These are phyloP conservation scores for Scophthalmus maximus DNA, from an alignment of 2,113 vertebrate genomes.

Conservation along the genomic window DNA sequence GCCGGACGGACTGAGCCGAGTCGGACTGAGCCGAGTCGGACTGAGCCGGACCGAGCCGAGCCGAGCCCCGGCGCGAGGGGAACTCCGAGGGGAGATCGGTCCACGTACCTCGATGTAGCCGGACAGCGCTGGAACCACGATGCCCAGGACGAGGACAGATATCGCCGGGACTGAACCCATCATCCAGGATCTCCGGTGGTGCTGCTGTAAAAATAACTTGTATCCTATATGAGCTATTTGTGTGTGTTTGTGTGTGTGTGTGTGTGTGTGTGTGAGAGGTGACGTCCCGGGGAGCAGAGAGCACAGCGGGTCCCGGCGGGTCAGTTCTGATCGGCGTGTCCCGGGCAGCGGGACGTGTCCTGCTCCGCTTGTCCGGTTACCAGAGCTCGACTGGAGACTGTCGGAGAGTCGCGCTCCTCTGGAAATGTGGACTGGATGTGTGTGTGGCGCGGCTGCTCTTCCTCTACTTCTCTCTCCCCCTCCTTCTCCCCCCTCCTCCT, in stretches of 20 bases:
- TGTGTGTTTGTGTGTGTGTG: no score
- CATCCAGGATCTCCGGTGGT: constrained; percentile 56
- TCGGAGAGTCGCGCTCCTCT: constrained; percentile 37
- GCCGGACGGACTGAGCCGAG: no score
- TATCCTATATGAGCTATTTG: constrained; percentile 63
- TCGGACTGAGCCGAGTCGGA: no score
- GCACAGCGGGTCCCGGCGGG: constrained; percentile 31
- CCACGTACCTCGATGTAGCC: constrained; percentile 89
- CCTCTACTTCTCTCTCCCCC: constrained; percentile 62
- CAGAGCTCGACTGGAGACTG: constrained; percentile 46
- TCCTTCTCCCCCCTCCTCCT: constrained; percentile 33
- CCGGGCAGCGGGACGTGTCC: constrained; percentile 38
- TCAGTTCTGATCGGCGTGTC: constrained; percentile 8
- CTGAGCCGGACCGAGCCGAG: no score
- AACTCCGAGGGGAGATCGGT: no score
- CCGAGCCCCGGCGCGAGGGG: no score
- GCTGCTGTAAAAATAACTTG: constrained; percentile 62
- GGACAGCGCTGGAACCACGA: constrained; percentile 83
- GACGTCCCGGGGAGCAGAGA: constrained; percentile 35
- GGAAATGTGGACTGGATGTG: constrained; percentile 56
- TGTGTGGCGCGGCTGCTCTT: constrained; percentile 33
- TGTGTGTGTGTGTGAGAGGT: neutral
- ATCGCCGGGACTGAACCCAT: constrained; percentile 81
- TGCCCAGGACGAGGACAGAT: constrained; percentile 78
- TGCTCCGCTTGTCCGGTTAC: constrained; percentile 61